Conservation (phyloP, 2,888 invertebrate genomes). For the Phymatocera aterrima region DNA sequence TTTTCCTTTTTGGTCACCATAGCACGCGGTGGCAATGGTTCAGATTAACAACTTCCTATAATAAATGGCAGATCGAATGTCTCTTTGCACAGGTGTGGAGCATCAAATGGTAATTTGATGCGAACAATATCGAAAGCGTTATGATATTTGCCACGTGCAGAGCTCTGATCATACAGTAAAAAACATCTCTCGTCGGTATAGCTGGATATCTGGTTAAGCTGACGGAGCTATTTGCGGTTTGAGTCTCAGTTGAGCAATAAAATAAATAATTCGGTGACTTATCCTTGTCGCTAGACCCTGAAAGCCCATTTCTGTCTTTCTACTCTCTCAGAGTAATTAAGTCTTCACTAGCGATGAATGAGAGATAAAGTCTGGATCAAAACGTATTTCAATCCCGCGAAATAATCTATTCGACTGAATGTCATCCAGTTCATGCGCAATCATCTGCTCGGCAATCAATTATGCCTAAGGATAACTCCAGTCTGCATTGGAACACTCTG, state of each 20-base stretch:
- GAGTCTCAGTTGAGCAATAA: slow-evolving; percentile 19
- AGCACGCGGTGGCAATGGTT: not conserved
- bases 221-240: not conserved
- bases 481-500: not conserved
- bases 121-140: slow-evolving; percentile 10
- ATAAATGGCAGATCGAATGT: not conserved
- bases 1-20: slow-evolving; percentile 2
- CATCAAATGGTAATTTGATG: not conserved
- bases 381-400: not conserved
- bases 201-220: not conserved
- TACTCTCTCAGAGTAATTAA: not conserved
- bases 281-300: not conserved
- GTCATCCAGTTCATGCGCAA: not conserved
- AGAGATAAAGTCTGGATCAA: not conserved
- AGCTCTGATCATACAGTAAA: not conserved
- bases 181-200: not conserved
- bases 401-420: not conserved
- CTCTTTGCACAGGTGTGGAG: slow-evolving; percentile 25
- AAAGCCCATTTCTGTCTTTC: not conserved
- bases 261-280: not conserved
- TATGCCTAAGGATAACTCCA: not conserved
- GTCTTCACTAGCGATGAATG: not conserved
- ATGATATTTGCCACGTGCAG: not conserved
- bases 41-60: slow-evolving; percentile 12
- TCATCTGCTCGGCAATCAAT: not conserved